These are phyloP conservation scores for Acanthurus lineatus DNA, from an alignment of 2,797 vertebrate species.

Conservation along the genomic window DNA sequence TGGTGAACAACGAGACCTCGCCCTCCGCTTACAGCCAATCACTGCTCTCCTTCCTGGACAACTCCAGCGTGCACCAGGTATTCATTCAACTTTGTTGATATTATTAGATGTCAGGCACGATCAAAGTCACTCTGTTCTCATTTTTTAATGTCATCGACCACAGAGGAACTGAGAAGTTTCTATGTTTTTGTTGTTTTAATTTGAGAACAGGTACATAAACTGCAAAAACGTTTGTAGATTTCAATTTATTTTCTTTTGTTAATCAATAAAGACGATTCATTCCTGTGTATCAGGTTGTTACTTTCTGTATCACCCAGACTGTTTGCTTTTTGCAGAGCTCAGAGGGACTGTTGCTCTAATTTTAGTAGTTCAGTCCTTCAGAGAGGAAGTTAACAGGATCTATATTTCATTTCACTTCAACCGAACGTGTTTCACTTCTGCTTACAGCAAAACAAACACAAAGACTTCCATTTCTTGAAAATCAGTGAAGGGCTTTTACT, in stretches of 20 bases:
- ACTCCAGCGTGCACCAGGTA: constrained; percentile 85
- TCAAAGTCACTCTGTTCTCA: not conserved
- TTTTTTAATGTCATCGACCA: not conserved
- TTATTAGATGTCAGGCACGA: not conserved
- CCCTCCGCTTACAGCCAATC: constrained; percentile 71
- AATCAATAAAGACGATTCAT: not conserved
- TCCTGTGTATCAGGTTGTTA: not conserved
- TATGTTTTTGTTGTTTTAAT: not conserved
- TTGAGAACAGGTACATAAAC: not conserved
- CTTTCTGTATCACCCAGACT: not conserved
- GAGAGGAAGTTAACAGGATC: not conserved
- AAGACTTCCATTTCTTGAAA: constrained; percentile 34
- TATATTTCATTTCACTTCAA: not conserved
- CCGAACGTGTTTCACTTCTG: constrained; percentile 43
- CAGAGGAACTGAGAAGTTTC: constrained; percentile 9
- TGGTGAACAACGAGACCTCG: constrained; percentile 87
- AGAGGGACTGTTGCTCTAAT: not conserved
- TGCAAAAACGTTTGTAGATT: not conserved
- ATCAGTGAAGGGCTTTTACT: not conserved
- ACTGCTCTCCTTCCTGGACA: constrained; percentile 86
- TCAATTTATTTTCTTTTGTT: not conserved
- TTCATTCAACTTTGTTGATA: not conserved
- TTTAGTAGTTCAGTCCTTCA: not conserved
- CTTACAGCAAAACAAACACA: constrained; percentile 5
- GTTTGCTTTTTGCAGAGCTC: not conserved